Base-by-base conservation (phyloP, 2,888 invertebrate species). In the Dicyrtomina minuta region DNA sequence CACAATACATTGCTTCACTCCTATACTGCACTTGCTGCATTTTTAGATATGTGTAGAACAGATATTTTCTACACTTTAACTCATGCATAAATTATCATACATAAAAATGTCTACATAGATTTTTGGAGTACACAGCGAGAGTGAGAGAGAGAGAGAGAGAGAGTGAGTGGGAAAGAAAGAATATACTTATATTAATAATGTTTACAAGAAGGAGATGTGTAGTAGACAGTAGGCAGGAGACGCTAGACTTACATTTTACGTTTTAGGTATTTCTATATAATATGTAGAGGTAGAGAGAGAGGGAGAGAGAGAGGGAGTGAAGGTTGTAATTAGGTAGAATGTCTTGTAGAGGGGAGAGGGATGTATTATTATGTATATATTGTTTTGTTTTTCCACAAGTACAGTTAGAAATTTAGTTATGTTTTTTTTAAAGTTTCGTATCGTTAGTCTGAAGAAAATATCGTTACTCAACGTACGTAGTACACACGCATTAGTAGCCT, bases 11-110 rank as follows among this genome's bases (percentile, higher is more conserved):
- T 33, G 33, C 33, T 33, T 3, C 33, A 5, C 33, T 33, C 33
- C 33, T 33, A n/a, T n/a, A 33, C 33, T 33, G 33, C 3, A 33
- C 33, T 33, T 33, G 33, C 33, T 33, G 33, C 33, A 33, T 33
- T n/a, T n/a, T n/a, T 33, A 33, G 33, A 33, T 33, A 33, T 33
- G 4, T 33, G 33, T 33, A 33, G 33, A n/a, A 33, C 33, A 33
- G 33, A 33, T 33, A 33, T 33, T 33, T 33, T 33, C 33, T 33
- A 33, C 20, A 51, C 51, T 51, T 51, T 51, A 22, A 51, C 51
- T 51, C 22, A 22, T 51, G 51, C 51, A 51, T 51, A 51, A 51
- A 51, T 51, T 51, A 51, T 51, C 51, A 51, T 51, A 51, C 51
- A 51, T 51, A 46, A 46, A 46, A 15, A 5, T 33, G 3, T 33